These are phyloP conservation scores for Patiria pectinifera DNA, from an alignment of 53 echinoderm and acorn worm genomes.

Conservation along the genomic window DNA sequence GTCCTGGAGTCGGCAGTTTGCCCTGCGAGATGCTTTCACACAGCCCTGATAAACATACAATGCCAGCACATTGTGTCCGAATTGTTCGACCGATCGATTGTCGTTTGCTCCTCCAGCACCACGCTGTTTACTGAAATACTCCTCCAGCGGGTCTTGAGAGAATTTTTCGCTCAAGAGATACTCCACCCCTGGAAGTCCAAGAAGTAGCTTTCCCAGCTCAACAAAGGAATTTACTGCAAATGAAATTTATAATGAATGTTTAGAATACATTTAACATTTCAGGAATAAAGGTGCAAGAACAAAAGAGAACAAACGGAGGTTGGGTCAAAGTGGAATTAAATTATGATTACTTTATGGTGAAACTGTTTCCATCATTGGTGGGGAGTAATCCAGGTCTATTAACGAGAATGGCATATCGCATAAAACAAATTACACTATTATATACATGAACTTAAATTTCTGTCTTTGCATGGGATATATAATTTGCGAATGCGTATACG, in stretches of 20 bases:
- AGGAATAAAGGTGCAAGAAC: neutral
- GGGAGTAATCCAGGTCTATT: too few species aligned
- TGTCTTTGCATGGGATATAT: too few species aligned
- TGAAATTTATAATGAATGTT: neutral
- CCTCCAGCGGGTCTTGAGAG: slow-evolving; percentile 34
- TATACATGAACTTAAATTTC: too few species aligned
- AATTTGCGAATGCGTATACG: too few species aligned
- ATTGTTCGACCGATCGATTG: neutral
- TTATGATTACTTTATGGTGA: too few species aligned
- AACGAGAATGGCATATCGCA: too few species aligned
- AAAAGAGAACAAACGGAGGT: too few species aligned
- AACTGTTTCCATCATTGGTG: too few species aligned
- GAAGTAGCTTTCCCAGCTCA: slow-evolving; percentile 1
- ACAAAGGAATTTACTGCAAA: slow-evolving; percentile 21
- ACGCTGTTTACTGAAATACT: slow-evolving; percentile 43
- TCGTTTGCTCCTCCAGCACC: slow-evolving; percentile 12
- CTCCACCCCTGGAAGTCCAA: neutral
- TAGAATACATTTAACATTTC: too few species aligned
- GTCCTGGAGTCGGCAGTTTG: slow-evolving; percentile 11
- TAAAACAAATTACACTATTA: too few species aligned
- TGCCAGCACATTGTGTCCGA: neutral
- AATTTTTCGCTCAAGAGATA: slow-evolving; percentile 28
- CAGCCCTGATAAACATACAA: neutral
- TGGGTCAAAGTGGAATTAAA: too few species aligned
- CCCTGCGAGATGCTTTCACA: slow-evolving; percentile 16